phyloP scores from a whole-genome alignment of 92 coral and sea anemone genomes.

The Muricea muricata region DNA sequence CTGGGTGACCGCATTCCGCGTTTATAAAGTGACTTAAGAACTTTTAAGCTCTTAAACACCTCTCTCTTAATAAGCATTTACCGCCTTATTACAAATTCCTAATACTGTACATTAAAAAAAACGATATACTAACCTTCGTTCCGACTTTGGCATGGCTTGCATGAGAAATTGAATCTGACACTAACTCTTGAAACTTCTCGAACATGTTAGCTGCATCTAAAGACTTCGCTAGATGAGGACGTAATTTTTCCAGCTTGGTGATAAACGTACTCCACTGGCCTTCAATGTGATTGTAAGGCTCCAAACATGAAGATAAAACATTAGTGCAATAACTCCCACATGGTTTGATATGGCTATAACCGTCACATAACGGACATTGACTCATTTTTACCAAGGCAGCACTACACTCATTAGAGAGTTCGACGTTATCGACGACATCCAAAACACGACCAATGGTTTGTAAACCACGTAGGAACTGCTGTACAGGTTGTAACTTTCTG shows the following conservation, averaged over 20 bases:
- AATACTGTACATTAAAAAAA: no score
- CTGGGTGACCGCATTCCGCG: no score
- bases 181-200: not conserved
- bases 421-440: conserved; percentile 62
- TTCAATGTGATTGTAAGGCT: conserved; percentile 71
- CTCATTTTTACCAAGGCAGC: conserved; percentile 77
- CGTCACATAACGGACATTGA: conserved; percentile 84
- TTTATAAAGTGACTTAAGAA: no score
- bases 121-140: conserved; percentile 57
- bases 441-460: conserved; percentile 67
- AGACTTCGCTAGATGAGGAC: not conserved
- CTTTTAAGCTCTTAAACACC: no score
- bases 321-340: conserved; percentile 80
- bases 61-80: no score
- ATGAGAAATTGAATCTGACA: conserved; percentile 19
- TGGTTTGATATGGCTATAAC: conserved; percentile 73
- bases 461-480: conserved; percentile 67
- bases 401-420: conserved; percentile 79
- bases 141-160: conserved; percentile 64
- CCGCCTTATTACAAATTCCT: no score
- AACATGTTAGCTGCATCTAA: conserved; percentile 26
- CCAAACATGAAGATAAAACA: conserved; percentile 74
- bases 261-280: conserved; percentile 75
- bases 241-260: conserved; percentile 50
- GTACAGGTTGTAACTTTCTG: conserved; percentile 74